Evolutionary conservation across 2,888 invertebrate species (phyloP), one percentile per base, ranked within the genome.

Genomic region (Gnatocerus cornutus): DNA sequence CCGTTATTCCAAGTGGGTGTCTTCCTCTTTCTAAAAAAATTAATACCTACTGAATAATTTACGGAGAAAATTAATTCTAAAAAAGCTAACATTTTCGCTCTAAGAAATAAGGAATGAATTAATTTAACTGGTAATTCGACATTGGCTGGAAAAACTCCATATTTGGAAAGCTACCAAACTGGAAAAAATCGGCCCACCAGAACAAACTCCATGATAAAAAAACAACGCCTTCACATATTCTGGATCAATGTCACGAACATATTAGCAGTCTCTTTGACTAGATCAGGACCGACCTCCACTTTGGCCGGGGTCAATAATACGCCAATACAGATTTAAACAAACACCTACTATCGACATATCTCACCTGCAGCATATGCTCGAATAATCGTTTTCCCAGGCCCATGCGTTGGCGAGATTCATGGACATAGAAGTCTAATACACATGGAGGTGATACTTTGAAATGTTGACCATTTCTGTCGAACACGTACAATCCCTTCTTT

Each of bases 351-450:
- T 12, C 29, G 16, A 33, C n/a, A 39, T 48, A 50, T 67, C 86
- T 85, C 84, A 95, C 96, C 83, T 88, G 80, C n/a, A 96, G 85
- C 97, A 98, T 97, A 79, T 90, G 88, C 75, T 98, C 94, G 85
- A 95, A 98, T 9, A 99, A 87, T 68, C 87, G 85, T 79, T 91
- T 93, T 1, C 98, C 98, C 81, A 91, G 89, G 1, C 98, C 98
- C 82, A 89, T 89, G 63, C 98, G 90, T 85, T 98, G 98, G 50
- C 90, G 89, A 1, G 92, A 90, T 82, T 92, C 92, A 79, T 94
- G 90, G 16, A 99, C 90, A 85, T 93, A 99, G 87, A 99, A 98
- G 85, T 99, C 98, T 53, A 99, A 88, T 65, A 98, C 90, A 84
- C 97, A 98, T 9, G 95, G 87, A 0, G 97, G 93, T 73, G 92